phyloP scores from a whole-genome alignment of 2,888 invertebrate genomes.

The Sinodicranocentrus sp. region DNA sequence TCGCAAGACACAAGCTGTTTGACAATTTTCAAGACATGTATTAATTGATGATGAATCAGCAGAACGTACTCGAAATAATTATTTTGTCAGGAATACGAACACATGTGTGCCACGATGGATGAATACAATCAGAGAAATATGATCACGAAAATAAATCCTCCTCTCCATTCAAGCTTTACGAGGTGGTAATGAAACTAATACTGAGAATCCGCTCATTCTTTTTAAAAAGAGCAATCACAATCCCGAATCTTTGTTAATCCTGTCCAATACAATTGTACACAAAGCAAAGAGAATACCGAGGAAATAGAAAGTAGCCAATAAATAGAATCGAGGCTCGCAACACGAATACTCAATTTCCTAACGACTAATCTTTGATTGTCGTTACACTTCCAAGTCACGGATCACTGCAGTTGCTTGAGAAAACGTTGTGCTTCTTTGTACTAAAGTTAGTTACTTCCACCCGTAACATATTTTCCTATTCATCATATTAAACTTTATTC shows the following conservation, averaged over 20 bases:
- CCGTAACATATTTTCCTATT: slow-evolving; percentile 40
- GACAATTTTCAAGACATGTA: slow-evolving; percentile 47
- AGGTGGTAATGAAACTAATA: no score
- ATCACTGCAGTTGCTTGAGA: slow-evolving; percentile 57
- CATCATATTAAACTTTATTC: slow-evolving; percentile 46
- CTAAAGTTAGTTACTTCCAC: slow-evolving; percentile 6
- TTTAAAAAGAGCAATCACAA: not conserved
- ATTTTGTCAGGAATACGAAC: slow-evolving; percentile 53
- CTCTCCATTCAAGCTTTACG: no score
- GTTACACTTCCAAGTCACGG: slow-evolving; percentile 66
- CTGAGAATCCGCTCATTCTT: no score
- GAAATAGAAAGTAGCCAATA: slow-evolving; percentile 36
- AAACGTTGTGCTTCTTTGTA: slow-evolving; percentile 35
- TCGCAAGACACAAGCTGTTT: slow-evolving; percentile 23
- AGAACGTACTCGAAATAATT: slow-evolving; percentile 36
- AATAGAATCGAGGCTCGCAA: slow-evolving; percentile 38
- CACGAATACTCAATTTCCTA: slow-evolving; percentile 57
- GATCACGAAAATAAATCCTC: slow-evolving; percentile 1
- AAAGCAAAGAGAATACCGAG: slow-evolving; percentile 4
- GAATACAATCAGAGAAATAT: not conserved
- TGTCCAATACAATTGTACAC: not conserved
- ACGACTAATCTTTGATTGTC: slow-evolving; percentile 47
- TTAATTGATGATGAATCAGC: slow-evolving; percentile 56
- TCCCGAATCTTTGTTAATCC: slow-evolving; percentile 8
- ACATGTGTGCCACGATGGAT: slow-evolving; percentile 39